Evolutionary conservation across 2,797 vertebrate species (phyloP).

Genomic region (Enteromius afrohamiltoni): DNA sequence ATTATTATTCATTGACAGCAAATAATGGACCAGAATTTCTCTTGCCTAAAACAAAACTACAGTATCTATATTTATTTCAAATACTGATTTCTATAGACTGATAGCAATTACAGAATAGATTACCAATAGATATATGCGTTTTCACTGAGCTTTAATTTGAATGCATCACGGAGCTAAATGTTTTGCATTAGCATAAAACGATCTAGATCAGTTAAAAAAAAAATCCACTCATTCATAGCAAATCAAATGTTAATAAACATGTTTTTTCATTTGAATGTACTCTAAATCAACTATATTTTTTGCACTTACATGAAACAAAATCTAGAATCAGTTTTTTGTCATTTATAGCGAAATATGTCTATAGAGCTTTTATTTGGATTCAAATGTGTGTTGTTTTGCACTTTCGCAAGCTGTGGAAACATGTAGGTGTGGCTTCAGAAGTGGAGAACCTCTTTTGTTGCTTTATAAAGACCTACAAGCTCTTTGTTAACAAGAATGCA

Average conservation of each 20-base stretch:
- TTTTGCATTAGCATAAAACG: neutral
- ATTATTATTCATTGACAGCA: neutral
- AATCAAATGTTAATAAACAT: neutral
- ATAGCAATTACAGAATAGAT: neutral
- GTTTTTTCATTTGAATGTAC: too few species aligned
- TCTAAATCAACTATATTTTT: neutral
- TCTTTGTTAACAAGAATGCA: constrained; percentile 9
- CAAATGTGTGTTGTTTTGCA: neutral
- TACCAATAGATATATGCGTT: neutral
- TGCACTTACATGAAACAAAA: neutral
- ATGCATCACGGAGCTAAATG: neutral
- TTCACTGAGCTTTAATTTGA: neutral
- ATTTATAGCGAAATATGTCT: too few species aligned
- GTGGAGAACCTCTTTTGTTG: neutral
- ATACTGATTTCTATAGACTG: neutral
- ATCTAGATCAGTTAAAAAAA: neutral
- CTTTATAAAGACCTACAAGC: neutral
- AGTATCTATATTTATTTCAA: neutral
- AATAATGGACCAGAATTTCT: neutral
- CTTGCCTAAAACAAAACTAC: neutral
- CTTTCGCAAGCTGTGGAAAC: neutral
- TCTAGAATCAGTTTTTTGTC: neutral
- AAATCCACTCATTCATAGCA: neutral
- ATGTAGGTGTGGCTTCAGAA: constrained; percentile 2
- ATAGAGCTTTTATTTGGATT: neutral